Base-by-base conservation (phyloP, 1,140 invertebrate species). In the Ceratosolen fusciceps region DNA sequence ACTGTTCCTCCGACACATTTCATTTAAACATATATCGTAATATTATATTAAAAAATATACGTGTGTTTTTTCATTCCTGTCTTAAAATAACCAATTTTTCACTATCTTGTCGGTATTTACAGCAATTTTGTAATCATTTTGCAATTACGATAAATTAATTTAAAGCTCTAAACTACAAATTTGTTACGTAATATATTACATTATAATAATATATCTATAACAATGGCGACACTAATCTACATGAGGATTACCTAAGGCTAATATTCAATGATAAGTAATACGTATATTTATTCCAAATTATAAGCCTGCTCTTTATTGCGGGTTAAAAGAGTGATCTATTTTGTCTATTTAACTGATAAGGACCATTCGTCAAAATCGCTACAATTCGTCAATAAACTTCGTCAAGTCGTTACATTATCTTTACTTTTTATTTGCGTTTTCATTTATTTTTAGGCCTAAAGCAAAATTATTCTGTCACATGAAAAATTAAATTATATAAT, bases 291-390 rank as follows among this genome's bases (percentile, higher is more conserved):
- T 56, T 8, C 31, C 24, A 31, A 62, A 1, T 21, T 14, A 26
- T 12, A 21, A 34, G 21, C 4, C 43, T 54, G 47, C 37, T 76
- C 7, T 70, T 62, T 49, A 31, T 62, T 2, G 12, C n/a, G 39
- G 65, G 47, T 77, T 68, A 68, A 29, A 31, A 54, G 7, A 77
- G 14, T 14, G 62, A 77, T 77, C 52, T 24, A 77, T 54, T 77
- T 68, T 37, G 31, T 7, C 49, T 68, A 68, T 77, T 47, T 21
- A 8, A 29, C 10, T 37, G 74, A 68, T 68, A 68, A 67, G 12
- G 21, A 49, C 58, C 31, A 2, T 54, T 39, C 2, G 3, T 3
- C 24, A 14, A 75, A 43, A 31, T n/a, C n/a, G n/a, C n/a, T n/a
- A n/a, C n/a, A n/a, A n/a, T n/a, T n/a, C n/a, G n/a, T n/a, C n/a